phyloP scores from a whole-genome alignment of 2,113 vertebrate genomes.

The Halichoeres trimaculatus region DNA sequence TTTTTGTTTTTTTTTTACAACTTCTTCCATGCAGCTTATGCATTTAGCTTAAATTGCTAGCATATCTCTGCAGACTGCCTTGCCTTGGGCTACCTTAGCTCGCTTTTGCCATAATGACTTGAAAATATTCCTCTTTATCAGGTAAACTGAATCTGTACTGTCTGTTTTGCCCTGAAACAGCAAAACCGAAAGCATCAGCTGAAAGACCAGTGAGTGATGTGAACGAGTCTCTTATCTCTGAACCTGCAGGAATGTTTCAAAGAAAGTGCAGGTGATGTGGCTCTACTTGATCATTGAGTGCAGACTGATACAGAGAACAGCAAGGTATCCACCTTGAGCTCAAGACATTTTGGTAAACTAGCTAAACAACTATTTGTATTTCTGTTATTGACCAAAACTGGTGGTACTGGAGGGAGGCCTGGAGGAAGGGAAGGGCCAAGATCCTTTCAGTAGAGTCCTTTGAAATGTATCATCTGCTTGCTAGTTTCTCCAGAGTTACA shows the following conservation, averaged over 20 bases:
- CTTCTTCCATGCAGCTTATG: too few relatives aligned
- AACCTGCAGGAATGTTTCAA: not conserved
- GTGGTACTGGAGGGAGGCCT: not conserved
- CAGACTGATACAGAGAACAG: not conserved
- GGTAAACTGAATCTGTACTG: not conserved
- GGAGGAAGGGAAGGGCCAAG: not conserved
- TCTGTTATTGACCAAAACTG: not conserved
- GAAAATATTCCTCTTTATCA: not conserved
- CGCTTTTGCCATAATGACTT: too few relatives aligned
- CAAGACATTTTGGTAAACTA: not conserved
- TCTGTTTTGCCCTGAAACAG: too few relatives aligned
- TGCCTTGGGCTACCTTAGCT: not conserved
- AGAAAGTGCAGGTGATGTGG: not conserved
- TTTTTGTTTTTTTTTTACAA: too few relatives aligned
- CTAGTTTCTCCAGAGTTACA: not conserved
- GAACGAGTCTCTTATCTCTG: too few relatives aligned
- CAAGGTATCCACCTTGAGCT: not conserved
- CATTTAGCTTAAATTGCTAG: too few relatives aligned
- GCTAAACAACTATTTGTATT: not conserved
- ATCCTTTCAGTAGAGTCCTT: not conserved
- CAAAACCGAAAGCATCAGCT: too few relatives aligned
- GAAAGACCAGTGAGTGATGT: too few relatives aligned
- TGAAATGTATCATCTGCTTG: not conserved
- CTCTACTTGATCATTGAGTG: not conserved
- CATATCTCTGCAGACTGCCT: not conserved